These are phyloP conservation scores for Orthosia gracilis DNA, from an alignment of 2,888 invertebrate genomes.

Conservation along the genomic window DNA sequence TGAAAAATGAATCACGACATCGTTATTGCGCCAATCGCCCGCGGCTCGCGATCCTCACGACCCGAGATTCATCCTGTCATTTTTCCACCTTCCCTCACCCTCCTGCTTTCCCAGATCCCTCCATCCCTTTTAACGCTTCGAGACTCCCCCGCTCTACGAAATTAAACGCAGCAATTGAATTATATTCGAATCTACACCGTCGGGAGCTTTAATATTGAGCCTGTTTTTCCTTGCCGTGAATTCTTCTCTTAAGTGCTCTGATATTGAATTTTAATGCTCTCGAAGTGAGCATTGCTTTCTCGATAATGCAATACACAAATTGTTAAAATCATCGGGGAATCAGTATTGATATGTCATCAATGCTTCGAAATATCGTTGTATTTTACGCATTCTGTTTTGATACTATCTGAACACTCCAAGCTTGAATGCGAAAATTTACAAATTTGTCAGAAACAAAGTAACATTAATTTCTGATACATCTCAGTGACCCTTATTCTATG, in stretches of 20 bases:
- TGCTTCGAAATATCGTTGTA: background rate
- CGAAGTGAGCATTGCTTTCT: conserved; percentile 53
- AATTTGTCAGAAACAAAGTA: background rate
- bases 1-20: conserved; percentile 80
- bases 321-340: conserved; percentile 19
- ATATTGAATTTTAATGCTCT: conserved; percentile 70
- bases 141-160: conserved; percentile 77
- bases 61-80: conserved; percentile 78
- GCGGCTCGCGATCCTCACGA: conserved; percentile 70
- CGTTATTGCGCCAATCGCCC: conserved; percentile 79
- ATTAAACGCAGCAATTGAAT: conserved; percentile 85
- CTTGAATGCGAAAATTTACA: background rate
- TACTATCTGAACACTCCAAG: background rate
- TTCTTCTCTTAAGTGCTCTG: conserved; percentile 66
- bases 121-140: conserved; percentile 85
- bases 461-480: too few relatives aligned
- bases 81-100: conserved; percentile 81
- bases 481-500: too few relatives aligned
- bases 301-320: conserved; percentile 38
- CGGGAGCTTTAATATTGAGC: conserved; percentile 72
- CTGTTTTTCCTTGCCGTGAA: conserved; percentile 72
- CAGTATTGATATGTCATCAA: background rate
- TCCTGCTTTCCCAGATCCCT: conserved; percentile 72
- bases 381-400: too few relatives aligned
- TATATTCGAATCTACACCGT: conserved; percentile 81